Evolutionary conservation across 1,140 invertebrate genomes (phyloP).

Genomic region (Berghia stephanieae): DNA sequence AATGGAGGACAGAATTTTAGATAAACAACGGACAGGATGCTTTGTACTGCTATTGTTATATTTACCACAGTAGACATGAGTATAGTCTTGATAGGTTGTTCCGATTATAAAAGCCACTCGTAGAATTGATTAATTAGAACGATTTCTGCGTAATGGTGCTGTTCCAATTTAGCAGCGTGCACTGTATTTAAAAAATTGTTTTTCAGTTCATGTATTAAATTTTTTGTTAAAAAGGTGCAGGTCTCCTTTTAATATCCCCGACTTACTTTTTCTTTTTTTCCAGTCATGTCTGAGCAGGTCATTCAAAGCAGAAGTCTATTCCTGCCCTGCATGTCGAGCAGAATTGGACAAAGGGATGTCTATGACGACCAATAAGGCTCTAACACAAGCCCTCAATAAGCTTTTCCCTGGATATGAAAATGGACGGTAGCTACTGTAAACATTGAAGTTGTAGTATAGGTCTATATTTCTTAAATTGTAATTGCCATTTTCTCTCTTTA

Average conservation of each 20-base stretch:
- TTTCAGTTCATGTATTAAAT: too few relatives aligned
- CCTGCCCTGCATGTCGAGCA: constrained; percentile 77
- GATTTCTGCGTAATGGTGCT: too few relatives aligned
- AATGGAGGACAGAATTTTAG: too few relatives aligned
- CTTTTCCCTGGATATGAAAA: constrained; percentile 76
- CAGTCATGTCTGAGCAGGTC: constrained; percentile 75
- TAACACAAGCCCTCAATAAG: constrained; percentile 69
- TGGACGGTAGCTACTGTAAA: constrained; percentile 62
- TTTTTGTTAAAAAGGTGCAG: too few relatives aligned
- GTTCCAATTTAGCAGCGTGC: too few relatives aligned
- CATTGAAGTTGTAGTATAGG: neutral
- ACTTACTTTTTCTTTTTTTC: constrained; percentile 36
- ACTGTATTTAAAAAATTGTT: too few relatives aligned
- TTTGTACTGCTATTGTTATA: too few relatives aligned
- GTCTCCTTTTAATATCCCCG: too few relatives aligned
- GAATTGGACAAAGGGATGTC: constrained; percentile 72
- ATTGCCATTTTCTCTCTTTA: neutral
- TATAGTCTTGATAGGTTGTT: too few relatives aligned
- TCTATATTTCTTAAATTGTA: neutral
- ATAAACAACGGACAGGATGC: too few relatives aligned
- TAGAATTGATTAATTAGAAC: too few relatives aligned
- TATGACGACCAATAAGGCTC: constrained; percentile 70
- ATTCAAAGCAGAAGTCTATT: constrained; percentile 74
- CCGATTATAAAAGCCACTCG: neutral
- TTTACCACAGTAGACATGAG: too few relatives aligned